Conservation (phyloP, 1,140 invertebrate species). For the Hycleus phaleratus region DNA sequence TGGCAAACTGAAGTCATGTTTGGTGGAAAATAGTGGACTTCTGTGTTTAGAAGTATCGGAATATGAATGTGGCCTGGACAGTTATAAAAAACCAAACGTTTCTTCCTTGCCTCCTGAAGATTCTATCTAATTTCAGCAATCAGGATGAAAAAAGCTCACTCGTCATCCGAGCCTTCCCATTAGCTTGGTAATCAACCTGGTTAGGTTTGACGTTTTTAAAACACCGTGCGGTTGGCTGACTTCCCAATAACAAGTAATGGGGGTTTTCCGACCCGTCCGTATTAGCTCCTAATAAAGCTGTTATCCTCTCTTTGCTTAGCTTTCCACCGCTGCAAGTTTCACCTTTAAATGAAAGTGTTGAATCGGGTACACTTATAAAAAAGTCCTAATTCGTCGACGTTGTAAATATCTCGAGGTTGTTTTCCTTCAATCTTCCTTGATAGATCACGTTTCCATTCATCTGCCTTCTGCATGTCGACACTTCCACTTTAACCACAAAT, state of each 20-base stretch:
- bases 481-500: neutral
- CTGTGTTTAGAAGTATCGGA: neutral
- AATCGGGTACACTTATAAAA: neutral
- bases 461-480: neutral
- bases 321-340: neutral
- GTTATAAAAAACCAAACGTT: constrained; percentile 27
- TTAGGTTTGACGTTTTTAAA: constrained; percentile 43
- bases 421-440: neutral
- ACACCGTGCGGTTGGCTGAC: constrained; percentile 40
- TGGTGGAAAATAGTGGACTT: constrained; percentile 3
- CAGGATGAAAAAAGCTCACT: constrained; percentile 23
- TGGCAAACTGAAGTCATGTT: constrained; percentile 1
- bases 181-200: constrained; percentile 40
- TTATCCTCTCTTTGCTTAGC: constrained; percentile 3
- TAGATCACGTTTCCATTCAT: neutral
- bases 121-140: constrained; percentile 1
- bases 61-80: neutral
- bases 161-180: constrained; percentile 48
- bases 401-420: neutral
- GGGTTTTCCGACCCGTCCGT: neutral
- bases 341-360: neutral
- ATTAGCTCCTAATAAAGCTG: neutral
- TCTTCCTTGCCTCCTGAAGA: constrained; percentile 24
- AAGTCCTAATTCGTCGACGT: neutral
- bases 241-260: constrained; percentile 37